Base-by-base conservation (phyloP, 2,797 vertebrate genomes). In the Rhinella marina region DNA sequence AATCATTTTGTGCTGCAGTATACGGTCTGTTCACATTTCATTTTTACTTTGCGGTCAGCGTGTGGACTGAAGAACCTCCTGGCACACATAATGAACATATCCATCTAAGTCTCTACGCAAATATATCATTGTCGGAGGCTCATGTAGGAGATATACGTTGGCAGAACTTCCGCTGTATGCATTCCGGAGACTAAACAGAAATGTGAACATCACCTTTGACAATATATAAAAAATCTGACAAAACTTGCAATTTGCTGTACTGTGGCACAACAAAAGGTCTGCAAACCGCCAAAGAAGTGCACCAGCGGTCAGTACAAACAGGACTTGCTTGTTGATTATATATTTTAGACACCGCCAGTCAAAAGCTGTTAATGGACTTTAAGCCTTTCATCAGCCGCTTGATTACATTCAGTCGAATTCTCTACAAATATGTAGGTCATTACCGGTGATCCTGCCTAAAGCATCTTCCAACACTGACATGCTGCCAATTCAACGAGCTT, bases 341-440 rank as follows among this genome's bases (percentile, higher is more conserved):
- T 19, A 76, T 76, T 50, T 50, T 48, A 59, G 17, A 23, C 72
- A 62, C 7, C 5, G 29, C 19, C 25, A 48, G 82, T 11, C 81
- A 68, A 70, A 66, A 29, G 48, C 59, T n/a, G 17, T 79, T 79
- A 79, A 79, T 81, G 21, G 29, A 17, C 52, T 27, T 72, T 19
- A 72, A 72, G 32, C n/a, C 56, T 68, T 83, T 75, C 73, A 59
- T 87, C 54, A 81, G 54, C 62, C 80, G 2, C 29, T 81, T 59
- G 77, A 21, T 81, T 70, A 68, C 17, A 32, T 66, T 61, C 7
- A 64, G 59, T 59, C 32, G 80, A 76, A 64, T 10, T 62, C 57
- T 82, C 59, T 54, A 7, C 25, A 66, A 87, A 82, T 19, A 59
- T 81, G 77, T 27, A 81, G 72, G 29, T 78, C 73, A 70, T 88